These are phyloP conservation scores for Arothron firmamentum DNA, from an alignment of 2,113 vertebrate genomes.

Conservation along the genomic window DNA sequence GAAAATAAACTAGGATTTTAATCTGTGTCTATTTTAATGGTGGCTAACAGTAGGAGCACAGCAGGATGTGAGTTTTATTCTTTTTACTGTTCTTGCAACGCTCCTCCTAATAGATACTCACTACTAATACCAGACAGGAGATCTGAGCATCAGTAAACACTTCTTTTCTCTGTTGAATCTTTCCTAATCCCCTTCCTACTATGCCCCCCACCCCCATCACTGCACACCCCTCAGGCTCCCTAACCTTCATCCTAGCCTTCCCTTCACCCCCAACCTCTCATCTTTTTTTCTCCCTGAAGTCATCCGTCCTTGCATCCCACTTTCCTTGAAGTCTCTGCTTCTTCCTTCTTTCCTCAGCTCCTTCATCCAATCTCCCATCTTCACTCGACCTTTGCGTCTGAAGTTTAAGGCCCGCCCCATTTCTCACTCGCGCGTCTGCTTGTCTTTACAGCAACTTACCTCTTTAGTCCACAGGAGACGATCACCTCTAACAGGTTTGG, in stretches of 20 bases:
- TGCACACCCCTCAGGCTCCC: constrained; percentile 17
- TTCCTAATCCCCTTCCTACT: too few species aligned
- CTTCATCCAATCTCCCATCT: constrained; percentile 8
- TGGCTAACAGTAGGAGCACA: too few species aligned
- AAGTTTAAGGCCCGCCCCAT: constrained; percentile 13
- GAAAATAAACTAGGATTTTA: too few species aligned
- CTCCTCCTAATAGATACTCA: too few species aligned
- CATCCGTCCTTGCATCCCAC: constrained; percentile 28
- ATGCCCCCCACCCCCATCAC: constrained; percentile 5
- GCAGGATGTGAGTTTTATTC: too few species aligned
- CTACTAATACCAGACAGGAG: too few species aligned
- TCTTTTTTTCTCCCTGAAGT: constrained; percentile 8
- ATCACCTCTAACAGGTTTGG: too few species aligned
- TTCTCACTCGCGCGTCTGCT: constrained; percentile 15
- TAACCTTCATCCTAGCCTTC: constrained; percentile 23
- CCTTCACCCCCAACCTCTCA: constrained; percentile 19
- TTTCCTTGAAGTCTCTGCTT: constrained; percentile 11
- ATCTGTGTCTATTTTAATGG: too few species aligned
- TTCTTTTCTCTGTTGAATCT: too few species aligned
- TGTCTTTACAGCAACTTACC: background rate
- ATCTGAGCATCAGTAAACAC: too few species aligned
- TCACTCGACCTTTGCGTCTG: constrained; percentile 12
- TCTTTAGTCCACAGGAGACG: too few species aligned
- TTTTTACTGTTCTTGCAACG: too few species aligned
- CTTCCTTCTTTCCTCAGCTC: background rate